Evolutionary conservation across 2,797 vertebrate genomes (phyloP), one percentile per base, ranked within the genome.

Genomic region (Bothrops alternatus): DNA sequence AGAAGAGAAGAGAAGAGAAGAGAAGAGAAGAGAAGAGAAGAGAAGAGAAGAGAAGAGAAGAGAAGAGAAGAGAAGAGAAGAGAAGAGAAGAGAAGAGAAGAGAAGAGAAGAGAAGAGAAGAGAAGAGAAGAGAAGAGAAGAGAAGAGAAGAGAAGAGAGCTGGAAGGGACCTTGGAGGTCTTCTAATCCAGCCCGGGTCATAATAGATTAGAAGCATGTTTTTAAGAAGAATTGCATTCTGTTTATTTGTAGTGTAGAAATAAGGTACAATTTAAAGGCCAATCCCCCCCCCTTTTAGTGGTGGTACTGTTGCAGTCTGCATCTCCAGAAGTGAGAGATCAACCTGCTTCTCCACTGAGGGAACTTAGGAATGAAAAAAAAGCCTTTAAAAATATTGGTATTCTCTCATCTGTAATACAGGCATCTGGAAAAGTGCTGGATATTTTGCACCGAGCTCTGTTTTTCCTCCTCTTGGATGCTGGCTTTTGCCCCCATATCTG

Each of bases 401-500:
- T 92, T 32, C 50, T 69, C 25, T 26, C 50, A 25, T 5, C 7
- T 28, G 11, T 32, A 32, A 28, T 16, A 42, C 82, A n/a, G 42
- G 7, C 32, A 13, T 93, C 37, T 23, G 28, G 88, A 4, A n/a
- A 92, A 91, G 32, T 32, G 12, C 16, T 0, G 78, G 42, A 47
- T 56, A 14, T 16, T 10, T 58, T 61, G 16, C 3, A 50, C 10
- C 60, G 93, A 4, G 90, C 56, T 92, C 82, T 92, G 28, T 10
- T 47, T 50, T 93, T 53, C 28, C 56, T 18, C 4, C n/a, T 1
- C 25, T 86, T 69, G 7, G 78, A 63, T 7, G 13, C 85, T 20
- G 87, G 60, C 8, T 55, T 91, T 90, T 92, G 57, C 25, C 61
- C 55, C 60, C 91, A 50, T 53, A 78, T 50, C 91, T 94, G 69